phyloP scores from a whole-genome alignment of 1,140 invertebrate genomes.

The Spodoptera frugiperda region DNA sequence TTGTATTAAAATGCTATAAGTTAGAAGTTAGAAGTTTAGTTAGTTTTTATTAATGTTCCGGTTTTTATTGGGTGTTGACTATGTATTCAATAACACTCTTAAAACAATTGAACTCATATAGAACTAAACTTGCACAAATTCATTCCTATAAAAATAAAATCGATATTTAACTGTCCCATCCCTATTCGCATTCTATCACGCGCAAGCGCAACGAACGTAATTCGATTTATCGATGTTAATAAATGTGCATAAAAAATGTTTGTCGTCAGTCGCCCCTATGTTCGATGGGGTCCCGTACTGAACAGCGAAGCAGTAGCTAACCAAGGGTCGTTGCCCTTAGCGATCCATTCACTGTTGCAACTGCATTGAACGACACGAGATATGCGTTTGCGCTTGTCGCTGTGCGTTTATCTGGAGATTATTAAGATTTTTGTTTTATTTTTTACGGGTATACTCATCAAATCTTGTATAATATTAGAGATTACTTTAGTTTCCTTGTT shows the following conservation, averaged over 20 bases:
- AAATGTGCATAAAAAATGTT: background rate
- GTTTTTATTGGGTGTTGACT: too few relatives aligned
- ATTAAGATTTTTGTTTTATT: too few relatives aligned
- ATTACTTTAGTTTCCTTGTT: too few relatives aligned
- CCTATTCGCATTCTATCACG: background rate
- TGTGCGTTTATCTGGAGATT: too few relatives aligned
- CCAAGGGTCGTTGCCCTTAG: slow-evolving; percentile 24
- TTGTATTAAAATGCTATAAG: too few relatives aligned
- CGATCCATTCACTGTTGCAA: slow-evolving; percentile 42
- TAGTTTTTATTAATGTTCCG: too few relatives aligned
- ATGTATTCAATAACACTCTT: too few relatives aligned
- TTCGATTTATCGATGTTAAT: slow-evolving; percentile 11
- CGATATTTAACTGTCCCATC: background rate
- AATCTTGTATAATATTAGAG: too few relatives aligned
- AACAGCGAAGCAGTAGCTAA: background rate
- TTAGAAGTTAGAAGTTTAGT: too few relatives aligned
- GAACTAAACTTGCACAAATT: too few relatives aligned
- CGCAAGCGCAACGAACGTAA: background rate
- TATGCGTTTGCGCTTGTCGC: background rate
- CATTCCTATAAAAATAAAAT: background rate
- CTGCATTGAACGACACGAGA: slow-evolving; percentile 21
- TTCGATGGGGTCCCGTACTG: slow-evolving; percentile 1
- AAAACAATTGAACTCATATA: too few relatives aligned
- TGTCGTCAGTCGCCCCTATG: background rate
- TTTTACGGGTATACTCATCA: too few relatives aligned